Percentiles rank a stretch among this genome's conserved stretches.
phyloP scores from a whole-genome alignment of 2,888 invertebrate species.

The Melolontha melolontha region DNA sequence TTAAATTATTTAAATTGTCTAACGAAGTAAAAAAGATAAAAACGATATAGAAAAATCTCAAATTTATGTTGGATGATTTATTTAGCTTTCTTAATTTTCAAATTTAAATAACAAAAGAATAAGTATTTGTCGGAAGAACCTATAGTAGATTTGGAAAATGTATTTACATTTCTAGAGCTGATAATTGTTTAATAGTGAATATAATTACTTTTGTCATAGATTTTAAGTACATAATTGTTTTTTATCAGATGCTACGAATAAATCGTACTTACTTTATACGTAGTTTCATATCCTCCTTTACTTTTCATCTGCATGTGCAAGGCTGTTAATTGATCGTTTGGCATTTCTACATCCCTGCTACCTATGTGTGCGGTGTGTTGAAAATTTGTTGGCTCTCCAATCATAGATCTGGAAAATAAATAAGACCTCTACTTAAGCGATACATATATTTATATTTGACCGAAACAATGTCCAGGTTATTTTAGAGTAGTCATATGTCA shows the following conservation, averaged over 20 bases:
- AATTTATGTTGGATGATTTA: too few species aligned
- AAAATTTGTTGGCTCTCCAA: constrained; percentile 95
- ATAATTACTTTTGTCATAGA: constrained; percentile 1
- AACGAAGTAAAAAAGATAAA: too few species aligned
- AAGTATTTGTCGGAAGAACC: too few species aligned
- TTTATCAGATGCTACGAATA: too few species aligned
- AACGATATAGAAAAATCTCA: too few species aligned
- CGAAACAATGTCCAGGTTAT: background rate
- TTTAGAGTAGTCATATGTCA: too few species aligned
- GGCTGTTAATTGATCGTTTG: constrained; percentile 83
- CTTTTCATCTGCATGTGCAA: constrained; percentile 96
- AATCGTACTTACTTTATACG: constrained; percentile 59
- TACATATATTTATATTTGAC: background rate
- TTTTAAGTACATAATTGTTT: background rate
- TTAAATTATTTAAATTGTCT: too few species aligned
- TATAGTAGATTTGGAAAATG: too few species aligned
- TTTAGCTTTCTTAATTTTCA: too few species aligned
- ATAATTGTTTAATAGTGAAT: too few species aligned
- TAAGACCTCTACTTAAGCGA: background rate
- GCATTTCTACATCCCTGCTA: constrained; percentile 89
- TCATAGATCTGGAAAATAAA: constrained; percentile 80
- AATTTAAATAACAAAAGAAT: too few species aligned
- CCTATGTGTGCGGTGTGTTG: constrained; percentile 94
- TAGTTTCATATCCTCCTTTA: constrained; percentile 89
- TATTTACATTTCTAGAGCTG: too few species aligned